phyloP scores from a whole-genome alignment of 2,888 invertebrate species.

The Clivina fossor region DNA sequence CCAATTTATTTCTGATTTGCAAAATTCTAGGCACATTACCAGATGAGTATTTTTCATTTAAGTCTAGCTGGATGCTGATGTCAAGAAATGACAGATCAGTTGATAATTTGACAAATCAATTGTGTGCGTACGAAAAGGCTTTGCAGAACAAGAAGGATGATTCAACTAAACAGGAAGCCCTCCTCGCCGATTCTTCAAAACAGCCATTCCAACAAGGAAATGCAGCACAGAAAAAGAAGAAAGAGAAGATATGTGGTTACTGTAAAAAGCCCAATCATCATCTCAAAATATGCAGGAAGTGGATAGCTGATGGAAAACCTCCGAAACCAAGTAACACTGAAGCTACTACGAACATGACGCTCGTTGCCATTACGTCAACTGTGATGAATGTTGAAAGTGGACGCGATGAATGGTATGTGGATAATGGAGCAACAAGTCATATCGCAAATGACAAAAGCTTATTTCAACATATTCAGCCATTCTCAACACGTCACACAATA shows the following conservation, averaged over 20 bases:
- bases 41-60: slow-evolving; percentile 28
- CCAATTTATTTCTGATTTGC: slow-evolving; percentile 29
- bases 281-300: slow-evolving; percentile 22
- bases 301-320: slow-evolving; percentile 26
- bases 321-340: slow-evolving; percentile 21
- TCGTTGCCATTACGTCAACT: background rate
- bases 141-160: background rate
- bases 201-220: too few relatives aligned
- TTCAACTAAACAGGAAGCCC: slow-evolving; percentile 2
- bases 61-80: slow-evolving; percentile 27
- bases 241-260: slow-evolving; percentile 22
- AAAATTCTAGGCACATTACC: slow-evolving; percentile 30
- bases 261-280: slow-evolving; percentile 22
- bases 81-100: slow-evolving; percentile 25
- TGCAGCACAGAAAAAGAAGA: background rate
- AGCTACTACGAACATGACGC: background rate
- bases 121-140: slow-evolving; percentile 31
- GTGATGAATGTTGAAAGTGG: slow-evolving; percentile 9
- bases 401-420: slow-evolving; percentile 21
- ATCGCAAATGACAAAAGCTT: slow-evolving; percentile 7
- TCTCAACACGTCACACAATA: slow-evolving; percentile 9
- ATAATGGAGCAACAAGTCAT: slow-evolving; percentile 29
- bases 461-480: slow-evolving; percentile 17
- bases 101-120: slow-evolving; percentile 30
- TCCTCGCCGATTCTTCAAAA: background rate